These are phyloP conservation scores for Lepeophtheirus nordmannii DNA, from an alignment of 2,888 invertebrate genomes.

Conservation along the genomic window DNA sequence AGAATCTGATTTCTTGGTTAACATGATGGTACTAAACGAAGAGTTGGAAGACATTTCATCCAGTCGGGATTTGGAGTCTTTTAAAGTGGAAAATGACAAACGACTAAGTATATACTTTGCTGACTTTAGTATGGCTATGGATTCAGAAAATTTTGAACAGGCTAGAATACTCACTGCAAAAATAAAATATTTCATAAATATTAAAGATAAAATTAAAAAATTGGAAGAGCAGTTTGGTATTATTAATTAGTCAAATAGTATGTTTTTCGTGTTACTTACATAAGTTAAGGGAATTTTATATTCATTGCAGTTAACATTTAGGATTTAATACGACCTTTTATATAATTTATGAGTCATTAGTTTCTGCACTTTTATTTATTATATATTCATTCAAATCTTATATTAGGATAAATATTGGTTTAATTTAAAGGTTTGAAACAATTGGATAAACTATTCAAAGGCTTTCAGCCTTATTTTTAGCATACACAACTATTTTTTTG, in stretches of 20 bases:
- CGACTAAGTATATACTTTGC: neutral
- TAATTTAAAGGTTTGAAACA: too few relatives aligned
- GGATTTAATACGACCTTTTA: too few relatives aligned
- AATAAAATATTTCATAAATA: neutral
- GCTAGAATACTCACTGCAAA: neutral
- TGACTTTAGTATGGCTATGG: neutral
- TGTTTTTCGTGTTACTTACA: neutral
- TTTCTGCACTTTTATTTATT: too few relatives aligned
- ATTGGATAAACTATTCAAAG: too few relatives aligned
- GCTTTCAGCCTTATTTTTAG: too few relatives aligned
- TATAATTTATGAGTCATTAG: too few relatives aligned
- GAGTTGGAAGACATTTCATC: neutral
- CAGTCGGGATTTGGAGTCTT: neutral
- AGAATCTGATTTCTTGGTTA: neutral
- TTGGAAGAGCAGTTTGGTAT: neutral
- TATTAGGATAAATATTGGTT: too few relatives aligned
- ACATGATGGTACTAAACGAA: neutral
- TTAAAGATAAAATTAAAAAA: neutral
- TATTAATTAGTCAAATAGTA: neutral
- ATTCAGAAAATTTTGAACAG: neutral
- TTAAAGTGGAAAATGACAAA: neutral
- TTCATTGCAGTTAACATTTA: too few relatives aligned
- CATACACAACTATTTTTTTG: too few relatives aligned
- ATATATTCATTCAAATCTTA: too few relatives aligned
- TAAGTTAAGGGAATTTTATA: too few relatives aligned